A percentile compares a stretch with the other conserved stretches of the same genome.
Evolutionary conservation across 2,113 vertebrate species (phyloP).

Genomic region (Atractosteus spatula): DNA sequence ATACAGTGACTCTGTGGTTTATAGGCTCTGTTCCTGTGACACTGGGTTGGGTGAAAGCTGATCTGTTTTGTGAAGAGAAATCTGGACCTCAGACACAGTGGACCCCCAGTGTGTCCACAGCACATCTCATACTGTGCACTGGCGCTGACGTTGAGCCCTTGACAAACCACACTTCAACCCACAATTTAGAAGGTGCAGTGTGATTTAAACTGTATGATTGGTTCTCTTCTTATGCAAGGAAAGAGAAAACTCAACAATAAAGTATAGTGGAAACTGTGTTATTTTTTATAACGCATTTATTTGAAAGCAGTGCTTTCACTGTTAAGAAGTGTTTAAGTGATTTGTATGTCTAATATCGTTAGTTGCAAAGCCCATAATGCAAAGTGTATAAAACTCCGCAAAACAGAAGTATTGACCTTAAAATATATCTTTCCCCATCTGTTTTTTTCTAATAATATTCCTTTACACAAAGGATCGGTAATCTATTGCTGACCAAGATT

Average conservation of each 20-base stretch:
- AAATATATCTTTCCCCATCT: no score
- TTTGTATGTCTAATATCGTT: no score
- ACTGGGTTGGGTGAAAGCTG: constrained; percentile 30
- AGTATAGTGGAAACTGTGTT: not conserved
- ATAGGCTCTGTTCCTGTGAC: constrained; percentile 14
- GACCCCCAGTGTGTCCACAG: constrained; percentile 17
- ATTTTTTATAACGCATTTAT: no score
- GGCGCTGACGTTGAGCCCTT: constrained; percentile 19
- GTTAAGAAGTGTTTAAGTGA: no score
- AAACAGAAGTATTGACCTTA: no score
- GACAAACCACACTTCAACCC: constrained; percentile 14
- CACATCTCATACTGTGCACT: constrained; percentile 12
- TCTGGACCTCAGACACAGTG: constrained; percentile 11
- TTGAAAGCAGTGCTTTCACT: no score
- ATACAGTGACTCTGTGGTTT: not conserved
- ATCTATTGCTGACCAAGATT: no score
- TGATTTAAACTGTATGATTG: no score
- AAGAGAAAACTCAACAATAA: not conserved
- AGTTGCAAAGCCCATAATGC: no score
- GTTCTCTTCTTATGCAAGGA: not conserved
- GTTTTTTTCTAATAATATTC: no score
- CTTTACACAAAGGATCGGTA: no score
- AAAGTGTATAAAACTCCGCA: no score
- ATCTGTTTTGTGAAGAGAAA: constrained; percentile 24
- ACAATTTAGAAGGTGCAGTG: constrained; percentile 21